Percentiles rank a stretch among this genome's conserved stretches.
phyloP scores from a whole-genome alignment of 2,113 vertebrate genomes.

The Baryphthengus martii region DNA sequence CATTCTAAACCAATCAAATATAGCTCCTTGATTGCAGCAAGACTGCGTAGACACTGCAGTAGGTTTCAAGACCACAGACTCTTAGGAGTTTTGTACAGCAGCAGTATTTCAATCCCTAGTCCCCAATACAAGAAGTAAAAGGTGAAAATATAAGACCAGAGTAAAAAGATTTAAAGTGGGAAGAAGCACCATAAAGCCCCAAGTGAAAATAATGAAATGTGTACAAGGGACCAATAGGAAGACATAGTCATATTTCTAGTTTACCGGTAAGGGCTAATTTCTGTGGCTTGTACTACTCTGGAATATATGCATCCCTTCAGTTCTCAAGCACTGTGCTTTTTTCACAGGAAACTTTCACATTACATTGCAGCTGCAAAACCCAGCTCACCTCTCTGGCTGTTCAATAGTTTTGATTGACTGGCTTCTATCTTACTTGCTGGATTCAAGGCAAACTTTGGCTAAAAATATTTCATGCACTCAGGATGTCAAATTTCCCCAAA shows the following conservation, averaged over 20 bases:
- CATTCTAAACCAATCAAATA: not conserved
- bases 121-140: not conserved
- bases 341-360: not conserved
- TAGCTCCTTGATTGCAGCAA: not conserved
- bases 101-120: conserved; percentile 70
- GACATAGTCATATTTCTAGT: not conserved
- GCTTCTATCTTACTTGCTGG: not conserved
- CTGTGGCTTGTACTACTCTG: not conserved
- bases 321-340: not conserved
- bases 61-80: not conserved
- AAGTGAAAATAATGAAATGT: not conserved
- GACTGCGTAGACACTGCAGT: not conserved
- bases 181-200: conserved; percentile 16
- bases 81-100: conserved; percentile 7
- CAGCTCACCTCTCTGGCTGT: not conserved
- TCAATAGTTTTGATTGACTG: not conserved
- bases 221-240: not conserved
- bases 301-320: not conserved
- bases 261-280: not conserved
- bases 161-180: conserved; percentile 26
- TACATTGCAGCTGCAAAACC: not conserved
- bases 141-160: conserved; percentile 28
- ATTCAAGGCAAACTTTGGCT: conserved; percentile 12
- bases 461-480: not conserved
- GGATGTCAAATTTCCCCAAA: conserved; percentile 36